Base-by-base conservation (phyloP, 1,140 invertebrate species). In the Monochamus saltuarius region DNA sequence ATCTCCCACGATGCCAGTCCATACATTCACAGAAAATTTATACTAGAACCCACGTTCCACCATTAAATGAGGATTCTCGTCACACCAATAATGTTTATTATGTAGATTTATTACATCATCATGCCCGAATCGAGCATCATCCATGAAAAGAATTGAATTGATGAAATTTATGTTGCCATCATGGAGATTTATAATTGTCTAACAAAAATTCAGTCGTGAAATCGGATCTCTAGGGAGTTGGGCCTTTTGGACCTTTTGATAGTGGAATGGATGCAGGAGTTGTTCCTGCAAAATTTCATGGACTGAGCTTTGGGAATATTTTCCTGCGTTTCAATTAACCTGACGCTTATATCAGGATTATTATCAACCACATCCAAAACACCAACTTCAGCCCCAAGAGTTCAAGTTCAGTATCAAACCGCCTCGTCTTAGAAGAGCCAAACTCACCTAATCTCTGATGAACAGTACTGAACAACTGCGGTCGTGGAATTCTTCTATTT, bases 111-210 rank as follows among this genome's bases (percentile, higher is more conserved):
- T 65, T 40, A 72, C 62, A 7, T 71, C 71, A 36, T 68, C 61
- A 54, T 67, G 66, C 45, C 64, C 66, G 68, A 73, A 77, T 46
- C 53, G 68, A 8, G 71, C 70, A 49, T 77, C 69, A 65, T 77
- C 73, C 17, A 69, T 72, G 61, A 69, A 76, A 13, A 77, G 61
- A 17, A 73, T 70, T 29, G 22, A 29, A 29, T 29, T 2, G 22
- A 29, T 29, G 22, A 29, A 29, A 29, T 29, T 29, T 29, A 2
- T 29, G 22, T 29, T 29, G 22, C 22, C 22, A 29, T 29, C 22
- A 29, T 29, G 22, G 22, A 29, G 22, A 29, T 29, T 29, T 29
- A 29, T 29, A 29, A 29, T 29, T 29, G 22, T n/a, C n/a, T n/a
- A n/a, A n/a, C 22, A 29, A 29, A 29, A 29, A 29, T 29, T 29